A percentile compares a stretch with the other conserved stretches of the same genome.
Conservation (phyloP, 2,888 invertebrate genomes). For the Agriotes lineatus region DNA sequence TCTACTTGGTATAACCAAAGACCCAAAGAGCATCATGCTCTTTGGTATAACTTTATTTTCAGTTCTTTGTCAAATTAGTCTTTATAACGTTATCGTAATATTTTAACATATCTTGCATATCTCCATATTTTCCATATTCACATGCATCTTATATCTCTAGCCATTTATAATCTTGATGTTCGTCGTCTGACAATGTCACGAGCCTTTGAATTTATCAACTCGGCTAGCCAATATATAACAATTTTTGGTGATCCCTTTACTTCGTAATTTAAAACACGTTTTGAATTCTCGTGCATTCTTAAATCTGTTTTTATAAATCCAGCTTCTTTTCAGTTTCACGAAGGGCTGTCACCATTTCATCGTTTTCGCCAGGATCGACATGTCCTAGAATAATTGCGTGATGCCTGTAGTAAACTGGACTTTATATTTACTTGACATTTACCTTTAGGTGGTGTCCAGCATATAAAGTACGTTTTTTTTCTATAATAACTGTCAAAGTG, state of each 20-base stretch:
- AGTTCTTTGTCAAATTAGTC: constrained; percentile 25
- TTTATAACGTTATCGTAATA: constrained; percentile 57
- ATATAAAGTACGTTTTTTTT: too few relatives aligned
- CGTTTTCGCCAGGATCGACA: constrained; percentile 88
- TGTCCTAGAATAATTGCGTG: constrained; percentile 73
- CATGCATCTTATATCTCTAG: constrained; percentile 77
- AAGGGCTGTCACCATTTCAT: constrained; percentile 85
- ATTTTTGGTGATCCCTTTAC: constrained; percentile 78
- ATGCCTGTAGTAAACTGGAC: background rate
- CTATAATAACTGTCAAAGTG: too few relatives aligned
- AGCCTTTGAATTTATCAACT: constrained; percentile 75
- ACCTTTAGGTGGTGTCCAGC: too few relatives aligned
- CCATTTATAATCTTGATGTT: constrained; percentile 89
- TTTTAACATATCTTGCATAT: constrained; percentile 59
- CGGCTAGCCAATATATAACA: constrained; percentile 87
- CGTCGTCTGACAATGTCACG: constrained; percentile 81
- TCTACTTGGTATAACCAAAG: too few relatives aligned
- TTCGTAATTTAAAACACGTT: constrained; percentile 73
- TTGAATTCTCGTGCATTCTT: constrained; percentile 75
- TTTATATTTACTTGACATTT: too few relatives aligned
- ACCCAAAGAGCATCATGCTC: too few relatives aligned
- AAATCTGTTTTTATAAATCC: constrained; percentile 75
- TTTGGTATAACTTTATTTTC: constrained; percentile 1
- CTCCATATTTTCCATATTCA: constrained; percentile 57
- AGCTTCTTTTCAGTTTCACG: constrained; percentile 93